Conservation (phyloP, 37 sponge, comb jelly and placozoan genomes). For the Cliona cf. orientalis region DNA sequence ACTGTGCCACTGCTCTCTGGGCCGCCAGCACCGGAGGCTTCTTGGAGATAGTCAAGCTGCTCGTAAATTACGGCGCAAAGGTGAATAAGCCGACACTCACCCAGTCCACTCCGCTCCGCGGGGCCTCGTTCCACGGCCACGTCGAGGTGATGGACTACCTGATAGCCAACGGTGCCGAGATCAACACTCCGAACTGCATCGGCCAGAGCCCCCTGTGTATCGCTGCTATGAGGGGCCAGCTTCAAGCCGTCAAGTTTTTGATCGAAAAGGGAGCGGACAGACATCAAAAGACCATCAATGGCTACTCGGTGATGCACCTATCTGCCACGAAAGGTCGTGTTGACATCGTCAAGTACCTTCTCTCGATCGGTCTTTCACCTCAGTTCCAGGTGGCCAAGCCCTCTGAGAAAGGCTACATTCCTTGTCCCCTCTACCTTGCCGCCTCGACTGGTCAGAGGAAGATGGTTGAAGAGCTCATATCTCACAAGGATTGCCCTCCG, state of each 20-base stretch:
- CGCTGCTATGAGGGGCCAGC: slow-evolving; percentile 80
- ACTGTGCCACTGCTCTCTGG: slow-evolving; percentile 92
- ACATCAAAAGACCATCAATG: slow-evolving; percentile 78
- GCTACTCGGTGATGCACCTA: slow-evolving; percentile 83
- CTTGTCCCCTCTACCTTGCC: slow-evolving; percentile 85
- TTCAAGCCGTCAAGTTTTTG: slow-evolving; percentile 72
- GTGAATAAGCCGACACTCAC: slow-evolving; percentile 84
- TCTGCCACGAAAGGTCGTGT: slow-evolving; percentile 85
- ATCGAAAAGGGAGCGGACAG: slow-evolving; percentile 68
- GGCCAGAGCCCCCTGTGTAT: slow-evolving; percentile 90
- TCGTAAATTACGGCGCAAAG: slow-evolving; percentile 71
- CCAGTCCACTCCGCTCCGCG: slow-evolving; percentile 85
- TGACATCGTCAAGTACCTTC: slow-evolving; percentile 71
- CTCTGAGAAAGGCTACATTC: slow-evolving; percentile 47
- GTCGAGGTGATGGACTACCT: slow-evolving; percentile 75
- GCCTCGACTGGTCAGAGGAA: slow-evolving; percentile 75
- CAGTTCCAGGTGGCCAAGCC: slow-evolving; percentile 53
- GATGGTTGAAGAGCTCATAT: slow-evolving; percentile 57
- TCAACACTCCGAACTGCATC: slow-evolving; percentile 87
- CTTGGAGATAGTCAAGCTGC: slow-evolving; percentile 73
- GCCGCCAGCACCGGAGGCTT: slow-evolving; percentile 82
- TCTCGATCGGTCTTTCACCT: slow-evolving; percentile 53
- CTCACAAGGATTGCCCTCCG: slow-evolving; percentile 51
- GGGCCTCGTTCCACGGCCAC: slow-evolving; percentile 88
- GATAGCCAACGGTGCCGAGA: slow-evolving; percentile 67